phyloP scores from a whole-genome alignment of 2,113 vertebrate genomes.

The Panurus biarmicus region DNA sequence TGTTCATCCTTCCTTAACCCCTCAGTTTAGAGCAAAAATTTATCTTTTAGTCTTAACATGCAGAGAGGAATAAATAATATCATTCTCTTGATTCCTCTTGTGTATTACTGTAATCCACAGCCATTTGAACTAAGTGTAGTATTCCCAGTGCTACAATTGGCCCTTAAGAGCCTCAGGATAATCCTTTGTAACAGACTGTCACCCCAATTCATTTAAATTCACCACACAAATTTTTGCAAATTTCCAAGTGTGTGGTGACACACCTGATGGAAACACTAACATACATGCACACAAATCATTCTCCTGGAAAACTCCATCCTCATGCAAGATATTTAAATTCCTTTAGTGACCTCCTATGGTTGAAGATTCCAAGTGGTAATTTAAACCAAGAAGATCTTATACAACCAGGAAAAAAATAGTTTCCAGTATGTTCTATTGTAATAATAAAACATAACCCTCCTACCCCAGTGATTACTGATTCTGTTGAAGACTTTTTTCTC shows the following conservation, averaged over 20 bases:
- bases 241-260: not conserved
- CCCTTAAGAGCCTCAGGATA: not conserved
- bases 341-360: not conserved
- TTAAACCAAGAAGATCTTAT: not conserved
- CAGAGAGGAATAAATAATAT: not conserved
- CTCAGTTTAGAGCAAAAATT: not conserved
- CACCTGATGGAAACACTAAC: not conserved
- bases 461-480: not conserved
- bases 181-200: not conserved
- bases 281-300: not conserved
- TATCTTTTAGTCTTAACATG: not conserved
- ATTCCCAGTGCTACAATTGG: not conserved
- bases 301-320: not conserved
- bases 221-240: not conserved
- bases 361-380: not conserved
- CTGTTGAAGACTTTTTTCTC: not conserved
- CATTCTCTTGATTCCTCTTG: not conserved
- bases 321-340: not conserved
- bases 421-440: not conserved
- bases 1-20: not conserved
- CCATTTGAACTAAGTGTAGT: not conserved
- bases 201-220: not conserved
- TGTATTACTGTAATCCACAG: not conserved
- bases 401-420: not conserved
- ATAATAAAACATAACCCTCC: not conserved